Percentiles rank a stretch among this genome's conserved stretches.
Evolutionary conservation across 2,797 vertebrate genomes (phyloP).

Genomic region (Podarcis siculus): DNA sequence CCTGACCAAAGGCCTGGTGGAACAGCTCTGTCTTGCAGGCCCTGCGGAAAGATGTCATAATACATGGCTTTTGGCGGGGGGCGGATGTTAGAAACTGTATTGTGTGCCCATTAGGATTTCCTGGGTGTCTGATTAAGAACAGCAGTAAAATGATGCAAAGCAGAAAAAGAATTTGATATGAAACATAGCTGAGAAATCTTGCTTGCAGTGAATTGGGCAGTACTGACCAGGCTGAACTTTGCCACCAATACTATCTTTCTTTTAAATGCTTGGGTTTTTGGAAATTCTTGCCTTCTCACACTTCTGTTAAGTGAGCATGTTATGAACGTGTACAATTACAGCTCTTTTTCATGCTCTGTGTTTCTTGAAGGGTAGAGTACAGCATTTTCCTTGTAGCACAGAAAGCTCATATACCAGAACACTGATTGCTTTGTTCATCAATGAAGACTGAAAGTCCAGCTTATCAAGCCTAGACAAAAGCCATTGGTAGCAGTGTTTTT

Average conservation of each 20-base stretch:
- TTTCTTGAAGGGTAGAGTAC: background rate
- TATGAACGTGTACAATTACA: background rate
- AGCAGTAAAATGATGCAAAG: background rate
- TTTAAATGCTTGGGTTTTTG: too few relatives aligned
- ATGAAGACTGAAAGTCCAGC: background rate
- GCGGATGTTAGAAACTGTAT: background rate
- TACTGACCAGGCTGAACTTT: background rate
- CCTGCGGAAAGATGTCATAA: too few relatives aligned
- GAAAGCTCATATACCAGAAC: background rate
- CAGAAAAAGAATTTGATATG: background rate
- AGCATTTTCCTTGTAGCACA: background rate
- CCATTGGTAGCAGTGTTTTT: conserved; percentile 16
- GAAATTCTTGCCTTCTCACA: background rate
- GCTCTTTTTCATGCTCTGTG: background rate
- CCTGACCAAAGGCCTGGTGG: too few relatives aligned
- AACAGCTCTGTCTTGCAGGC: too few relatives aligned
- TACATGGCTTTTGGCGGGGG: background rate
- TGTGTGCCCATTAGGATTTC: background rate
- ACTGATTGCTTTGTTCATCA: conserved; percentile 39
- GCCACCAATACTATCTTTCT: background rate
- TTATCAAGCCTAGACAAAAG: conserved; percentile 11
- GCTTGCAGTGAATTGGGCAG: background rate
- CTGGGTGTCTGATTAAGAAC: background rate
- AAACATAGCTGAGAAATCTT: background rate
- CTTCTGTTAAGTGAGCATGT: background rate